Evolutionary conservation across 2,113 vertebrate species (phyloP).

Genomic region (Ceyx melanurus): DNA sequence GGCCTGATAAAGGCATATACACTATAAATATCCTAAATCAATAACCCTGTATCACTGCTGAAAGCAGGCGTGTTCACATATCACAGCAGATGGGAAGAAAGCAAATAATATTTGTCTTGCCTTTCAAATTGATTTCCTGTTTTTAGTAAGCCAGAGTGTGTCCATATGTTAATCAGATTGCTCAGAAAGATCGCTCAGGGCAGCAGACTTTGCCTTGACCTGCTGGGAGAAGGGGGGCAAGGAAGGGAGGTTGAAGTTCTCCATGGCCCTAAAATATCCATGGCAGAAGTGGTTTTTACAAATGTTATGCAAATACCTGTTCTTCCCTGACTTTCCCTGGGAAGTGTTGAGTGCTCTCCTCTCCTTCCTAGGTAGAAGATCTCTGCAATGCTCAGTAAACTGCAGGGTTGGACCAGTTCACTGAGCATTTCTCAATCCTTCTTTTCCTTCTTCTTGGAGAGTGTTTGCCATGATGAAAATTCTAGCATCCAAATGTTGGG

Average conservation of each 20-base stretch:
- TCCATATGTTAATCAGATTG: conserved; percentile 76
- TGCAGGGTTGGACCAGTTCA: neutral
- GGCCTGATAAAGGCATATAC: conserved; percentile 19
- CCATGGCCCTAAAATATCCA: neutral
- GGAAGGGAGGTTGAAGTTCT: neutral
- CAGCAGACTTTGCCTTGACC: conserved; percentile 33
- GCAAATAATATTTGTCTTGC: conserved; percentile 70
- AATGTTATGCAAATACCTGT: neutral
- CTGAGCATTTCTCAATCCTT: neutral
- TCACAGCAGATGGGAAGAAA: conserved; percentile 69
- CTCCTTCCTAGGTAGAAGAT: neutral
- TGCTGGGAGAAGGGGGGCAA: conserved; percentile 19
- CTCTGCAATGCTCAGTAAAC: neutral
- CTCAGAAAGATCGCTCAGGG: conserved; percentile 52
- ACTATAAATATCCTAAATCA: conserved; percentile 60
- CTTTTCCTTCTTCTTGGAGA: neutral
- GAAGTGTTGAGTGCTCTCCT: neutral
- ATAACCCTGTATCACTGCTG: conserved; percentile 25
- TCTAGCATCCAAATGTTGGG: accelerated
- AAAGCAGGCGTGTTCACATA: conserved; percentile 25
- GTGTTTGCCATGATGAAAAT: neutral
- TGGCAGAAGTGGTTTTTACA: neutral
- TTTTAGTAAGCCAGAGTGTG: conserved; percentile 52
- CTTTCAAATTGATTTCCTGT: conserved; percentile 71
- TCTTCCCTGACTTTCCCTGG: neutral